phyloP scores from a whole-genome alignment of 2,888 invertebrate genomes.

The Fragum fragum region DNA sequence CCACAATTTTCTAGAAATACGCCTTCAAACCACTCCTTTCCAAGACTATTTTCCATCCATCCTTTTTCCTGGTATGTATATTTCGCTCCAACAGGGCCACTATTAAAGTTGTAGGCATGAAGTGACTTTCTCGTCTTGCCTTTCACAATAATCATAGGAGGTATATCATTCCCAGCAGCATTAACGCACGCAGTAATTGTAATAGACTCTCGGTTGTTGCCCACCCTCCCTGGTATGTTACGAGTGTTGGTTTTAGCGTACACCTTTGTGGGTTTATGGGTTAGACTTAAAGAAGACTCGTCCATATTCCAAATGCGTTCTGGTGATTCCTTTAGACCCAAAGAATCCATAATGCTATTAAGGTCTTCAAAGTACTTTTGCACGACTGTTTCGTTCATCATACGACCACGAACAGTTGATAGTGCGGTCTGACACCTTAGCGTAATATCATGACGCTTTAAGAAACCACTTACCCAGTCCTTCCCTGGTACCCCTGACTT shows the following conservation, averaged over 20 bases:
- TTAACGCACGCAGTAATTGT: no score
- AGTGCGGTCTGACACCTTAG: no score
- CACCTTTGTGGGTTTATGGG: conserved; percentile 48
- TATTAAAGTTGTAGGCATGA: conserved; percentile 14
- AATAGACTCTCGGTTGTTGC: no score
- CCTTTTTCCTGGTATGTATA: conserved; percentile 37
- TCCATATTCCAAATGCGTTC: conserved; percentile 43
- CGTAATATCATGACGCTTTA: no score
- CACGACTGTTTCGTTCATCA: conserved; percentile 10
- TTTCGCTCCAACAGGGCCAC: conserved; percentile 5
- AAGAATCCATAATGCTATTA: background rate
- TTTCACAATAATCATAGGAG: conserved; percentile 47
- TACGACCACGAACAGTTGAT: no score
- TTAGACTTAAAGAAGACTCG: conserved; percentile 37
- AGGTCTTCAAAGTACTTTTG: conserved; percentile 28
- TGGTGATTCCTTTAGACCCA: no score
- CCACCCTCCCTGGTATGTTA: conserved; percentile 46
- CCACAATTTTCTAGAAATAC: conserved; percentile 26
- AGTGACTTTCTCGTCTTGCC: conserved; percentile 33
- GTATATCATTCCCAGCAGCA: no score
- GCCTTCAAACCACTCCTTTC: conserved; percentile 31
- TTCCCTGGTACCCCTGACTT: no score
- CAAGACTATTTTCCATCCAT: conserved; percentile 33
- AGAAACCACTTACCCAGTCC: no score
- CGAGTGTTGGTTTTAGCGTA: no score